A percentile compares a stretch with the other conserved stretches of the same genome.
Evolutionary conservation across 2,113 vertebrate genomes (phyloP).

Genomic region (Chrysemys picta): DNA sequence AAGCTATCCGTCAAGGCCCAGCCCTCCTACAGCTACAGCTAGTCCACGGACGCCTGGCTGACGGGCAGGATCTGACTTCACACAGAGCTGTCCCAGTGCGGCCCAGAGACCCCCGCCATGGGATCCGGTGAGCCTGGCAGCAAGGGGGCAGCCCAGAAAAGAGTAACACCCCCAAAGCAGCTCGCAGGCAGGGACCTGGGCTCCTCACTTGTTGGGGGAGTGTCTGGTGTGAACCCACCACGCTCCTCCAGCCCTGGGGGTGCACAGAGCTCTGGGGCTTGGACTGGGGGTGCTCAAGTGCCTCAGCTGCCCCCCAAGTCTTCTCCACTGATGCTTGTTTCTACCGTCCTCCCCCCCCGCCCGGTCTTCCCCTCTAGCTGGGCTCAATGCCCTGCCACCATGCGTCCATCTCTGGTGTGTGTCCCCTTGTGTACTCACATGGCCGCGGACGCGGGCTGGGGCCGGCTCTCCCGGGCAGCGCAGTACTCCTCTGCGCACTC

Average conservation of each 20-base stretch:
- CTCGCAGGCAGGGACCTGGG: no score
- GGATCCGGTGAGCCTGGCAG: neutral
- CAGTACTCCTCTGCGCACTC: slow-evolving; percentile 91
- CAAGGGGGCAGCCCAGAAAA: neutral
- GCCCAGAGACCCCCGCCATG: neutral
- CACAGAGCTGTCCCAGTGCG: neutral
- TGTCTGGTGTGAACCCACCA: neutral
- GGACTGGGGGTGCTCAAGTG: no score
- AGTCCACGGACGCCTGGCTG: neutral
- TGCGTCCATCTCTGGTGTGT: no score
- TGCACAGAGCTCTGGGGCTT: neutral
- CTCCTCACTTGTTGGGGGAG: no score
- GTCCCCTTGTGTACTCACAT: slow-evolving; percentile 81
- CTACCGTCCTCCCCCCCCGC: neutral
- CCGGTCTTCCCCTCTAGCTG: neutral
- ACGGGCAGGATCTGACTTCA: neutral
- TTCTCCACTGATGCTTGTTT: neutral
- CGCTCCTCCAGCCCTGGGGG: neutral
- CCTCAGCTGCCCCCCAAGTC: neutral
- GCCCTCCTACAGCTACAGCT: neutral
- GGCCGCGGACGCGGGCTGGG: slow-evolving; percentile 73
- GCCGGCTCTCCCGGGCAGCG: slow-evolving; percentile 68
- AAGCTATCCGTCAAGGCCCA: neutral
- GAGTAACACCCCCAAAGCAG: neutral
- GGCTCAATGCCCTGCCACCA: no score